These are phyloP conservation scores for Aphelocoma coerulescens DNA, from an alignment of 2,113 vertebrate genomes.

Conservation along the genomic window DNA sequence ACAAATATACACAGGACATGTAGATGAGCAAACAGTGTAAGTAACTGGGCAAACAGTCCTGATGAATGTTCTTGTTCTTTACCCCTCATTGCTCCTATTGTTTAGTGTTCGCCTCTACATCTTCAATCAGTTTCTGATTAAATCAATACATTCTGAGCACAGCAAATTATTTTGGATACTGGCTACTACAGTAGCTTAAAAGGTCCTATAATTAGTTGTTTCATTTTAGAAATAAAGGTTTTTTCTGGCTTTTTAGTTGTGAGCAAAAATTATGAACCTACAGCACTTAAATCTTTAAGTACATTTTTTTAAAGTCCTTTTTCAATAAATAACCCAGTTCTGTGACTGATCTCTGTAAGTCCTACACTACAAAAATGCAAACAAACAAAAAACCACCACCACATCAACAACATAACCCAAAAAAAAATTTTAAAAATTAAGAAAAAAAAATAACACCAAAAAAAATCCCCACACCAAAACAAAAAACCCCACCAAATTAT, in stretches of 20 bases:
- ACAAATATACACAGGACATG: not conserved
- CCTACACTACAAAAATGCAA: not conserved
- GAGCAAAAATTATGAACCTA: not conserved
- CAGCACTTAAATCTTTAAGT: not conserved
- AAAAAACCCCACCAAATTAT: not conserved
- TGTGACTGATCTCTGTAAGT: not conserved
- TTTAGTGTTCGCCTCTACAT: not conserved
- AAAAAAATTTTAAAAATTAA: not conserved
- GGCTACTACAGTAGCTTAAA: not conserved
- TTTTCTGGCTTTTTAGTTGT: not conserved
- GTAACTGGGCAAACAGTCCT: not conserved
- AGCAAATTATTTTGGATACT: not conserved
- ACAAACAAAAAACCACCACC: not conserved
- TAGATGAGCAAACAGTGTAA: not conserved
- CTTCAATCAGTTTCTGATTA: conserved; percentile 14
- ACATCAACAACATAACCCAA: not conserved
- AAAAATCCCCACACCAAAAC: not conserved
- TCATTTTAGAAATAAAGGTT: not conserved
- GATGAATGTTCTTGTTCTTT: not conserved
- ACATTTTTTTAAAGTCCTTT: not conserved
- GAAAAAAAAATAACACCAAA: no score
- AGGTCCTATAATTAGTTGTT: not conserved
- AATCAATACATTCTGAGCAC: not conserved
- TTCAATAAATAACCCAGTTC: not conserved
- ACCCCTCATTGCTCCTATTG: not conserved